phyloP scores from a whole-genome alignment of 1,140 invertebrate genomes.

The Heliconius congener region DNA sequence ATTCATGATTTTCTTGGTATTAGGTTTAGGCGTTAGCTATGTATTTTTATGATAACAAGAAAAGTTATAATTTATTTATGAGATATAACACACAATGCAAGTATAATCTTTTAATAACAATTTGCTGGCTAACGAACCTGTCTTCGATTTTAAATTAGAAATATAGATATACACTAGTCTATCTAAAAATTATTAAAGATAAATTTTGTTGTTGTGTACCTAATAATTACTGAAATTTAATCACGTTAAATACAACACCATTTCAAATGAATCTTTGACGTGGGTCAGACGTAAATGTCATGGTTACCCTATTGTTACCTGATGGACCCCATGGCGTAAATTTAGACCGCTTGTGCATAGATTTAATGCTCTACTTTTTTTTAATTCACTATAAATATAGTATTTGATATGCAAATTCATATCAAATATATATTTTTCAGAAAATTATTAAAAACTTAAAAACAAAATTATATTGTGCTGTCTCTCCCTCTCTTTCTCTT shows the following conservation, averaged over 20 bases:
- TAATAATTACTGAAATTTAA: slow-evolving; percentile 13
- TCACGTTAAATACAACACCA: neutral
- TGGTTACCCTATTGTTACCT: slow-evolving; percentile 60
- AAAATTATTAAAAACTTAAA: neutral
- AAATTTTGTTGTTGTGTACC: neutral
- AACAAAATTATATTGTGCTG: neutral
- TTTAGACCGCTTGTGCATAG: slow-evolving; percentile 37
- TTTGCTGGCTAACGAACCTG: too few relatives aligned
- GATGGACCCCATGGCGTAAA: slow-evolving; percentile 58
- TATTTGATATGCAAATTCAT: neutral
- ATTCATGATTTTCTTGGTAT: too few relatives aligned
- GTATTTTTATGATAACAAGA: too few relatives aligned
- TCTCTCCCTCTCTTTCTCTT: neutral
- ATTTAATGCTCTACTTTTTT: slow-evolving; percentile 50
- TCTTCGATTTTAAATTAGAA: neutral
- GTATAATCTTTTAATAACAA: too few relatives aligned
- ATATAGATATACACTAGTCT: neutral
- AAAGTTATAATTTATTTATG: too few relatives aligned
- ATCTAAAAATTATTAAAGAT: neutral
- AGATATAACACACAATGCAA: too few relatives aligned
- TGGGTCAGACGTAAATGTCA: slow-evolving; percentile 16
- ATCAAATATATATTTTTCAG: neutral
- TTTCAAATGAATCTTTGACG: slow-evolving; percentile 12
- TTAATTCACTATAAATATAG: slow-evolving; percentile 21
- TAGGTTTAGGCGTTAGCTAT: too few relatives aligned